These are phyloP conservation scores for Pachycephala philippinensis DNA, from an alignment of 2,113 vertebrate species.

Conservation along the genomic window DNA sequence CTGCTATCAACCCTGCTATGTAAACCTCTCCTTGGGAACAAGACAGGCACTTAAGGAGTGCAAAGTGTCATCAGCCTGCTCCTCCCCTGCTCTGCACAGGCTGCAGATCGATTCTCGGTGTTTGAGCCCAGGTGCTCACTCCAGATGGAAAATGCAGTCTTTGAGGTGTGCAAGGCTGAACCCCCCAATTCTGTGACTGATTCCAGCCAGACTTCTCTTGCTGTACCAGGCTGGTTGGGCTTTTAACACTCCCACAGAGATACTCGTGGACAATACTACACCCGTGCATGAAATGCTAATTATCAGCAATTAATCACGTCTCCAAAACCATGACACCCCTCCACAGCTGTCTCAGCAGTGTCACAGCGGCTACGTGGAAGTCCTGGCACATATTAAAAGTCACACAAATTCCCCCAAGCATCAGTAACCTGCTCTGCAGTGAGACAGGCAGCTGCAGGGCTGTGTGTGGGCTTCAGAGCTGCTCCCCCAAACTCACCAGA, in stretches of 20 bases:
- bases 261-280: rapidly evolving
- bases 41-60: neutral
- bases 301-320: neutral
- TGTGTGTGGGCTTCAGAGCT: neutral
- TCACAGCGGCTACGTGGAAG: neutral
- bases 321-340: neutral
- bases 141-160: neutral
- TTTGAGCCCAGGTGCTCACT: neutral
- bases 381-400: rapidly evolving
- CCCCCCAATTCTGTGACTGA: rapidly evolving
- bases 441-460: neutral
- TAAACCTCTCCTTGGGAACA: neutral
- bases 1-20: neutral
- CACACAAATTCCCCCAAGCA: rapidly evolving
- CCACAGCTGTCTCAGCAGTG: neutral
- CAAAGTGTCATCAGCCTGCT: neutral
- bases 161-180: neutral
- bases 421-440: rapidly evolving
- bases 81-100: neutral
- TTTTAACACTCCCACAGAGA: neutral
- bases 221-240: neutral
- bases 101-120: neutral
- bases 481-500: conserved; percentile 84
- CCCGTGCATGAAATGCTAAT: neutral
- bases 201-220: neutral